Conservation (phyloP, 2,888 invertebrate species). For the Sarcophaga caerulescens region DNA sequence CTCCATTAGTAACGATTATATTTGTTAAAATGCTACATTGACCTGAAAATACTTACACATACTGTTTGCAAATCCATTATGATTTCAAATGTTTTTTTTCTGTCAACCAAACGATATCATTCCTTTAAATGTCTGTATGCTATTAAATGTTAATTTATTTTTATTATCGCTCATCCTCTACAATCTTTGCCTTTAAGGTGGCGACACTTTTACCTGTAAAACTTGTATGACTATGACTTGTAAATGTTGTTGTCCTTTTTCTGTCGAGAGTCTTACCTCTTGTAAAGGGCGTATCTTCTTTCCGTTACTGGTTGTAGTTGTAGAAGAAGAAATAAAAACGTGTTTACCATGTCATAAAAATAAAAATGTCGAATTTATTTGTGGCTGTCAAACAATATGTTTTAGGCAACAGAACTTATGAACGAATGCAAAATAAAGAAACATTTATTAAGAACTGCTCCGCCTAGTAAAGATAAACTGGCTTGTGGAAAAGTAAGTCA, state of each 20-base stretch:
- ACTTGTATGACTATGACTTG: neutral
- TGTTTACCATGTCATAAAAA: neutral
- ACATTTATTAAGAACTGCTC: too few relatives aligned
- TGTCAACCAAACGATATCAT: too few relatives aligned
- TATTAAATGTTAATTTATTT: neutral
- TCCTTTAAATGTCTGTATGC: too few relatives aligned
- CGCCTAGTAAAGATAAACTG: too few relatives aligned
- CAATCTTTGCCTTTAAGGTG: neutral
- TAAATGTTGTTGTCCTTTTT: neutral
- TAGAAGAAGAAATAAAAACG: constrained; percentile 1
- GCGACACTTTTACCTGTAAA: neutral
- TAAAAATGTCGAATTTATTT: constrained; percentile 9
- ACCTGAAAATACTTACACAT: too few relatives aligned
- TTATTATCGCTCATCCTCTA: neutral
- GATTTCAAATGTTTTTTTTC: too few relatives aligned
- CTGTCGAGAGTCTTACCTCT: too few relatives aligned
- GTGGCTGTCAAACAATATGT: constrained; percentile 3
- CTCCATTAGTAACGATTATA: too few relatives aligned
- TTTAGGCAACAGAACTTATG: neutral
- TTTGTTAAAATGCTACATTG: too few relatives aligned
- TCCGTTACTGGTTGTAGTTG: constrained; percentile 5
- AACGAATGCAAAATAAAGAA: too few relatives aligned
- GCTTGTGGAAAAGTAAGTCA: too few relatives aligned
- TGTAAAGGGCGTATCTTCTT: constrained; percentile 36
- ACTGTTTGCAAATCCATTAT: too few relatives aligned